A percentile compares a stretch with the other conserved stretches of the same genome.
Conservation (phyloP, 1,140 invertebrate species). For the Aricia agestis region DNA sequence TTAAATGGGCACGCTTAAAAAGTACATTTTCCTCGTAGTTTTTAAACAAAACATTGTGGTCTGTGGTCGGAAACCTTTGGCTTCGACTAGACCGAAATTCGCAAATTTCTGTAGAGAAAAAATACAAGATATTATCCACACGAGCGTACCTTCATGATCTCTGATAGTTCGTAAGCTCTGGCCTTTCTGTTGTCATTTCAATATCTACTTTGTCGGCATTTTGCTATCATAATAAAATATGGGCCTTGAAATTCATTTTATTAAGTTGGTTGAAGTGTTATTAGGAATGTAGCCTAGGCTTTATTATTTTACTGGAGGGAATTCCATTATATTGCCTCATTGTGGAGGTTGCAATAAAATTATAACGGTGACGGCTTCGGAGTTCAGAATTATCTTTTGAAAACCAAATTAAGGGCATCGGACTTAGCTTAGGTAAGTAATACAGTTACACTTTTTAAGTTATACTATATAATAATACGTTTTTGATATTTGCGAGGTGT, state of each 20-base stretch:
- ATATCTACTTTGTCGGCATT: not conserved
- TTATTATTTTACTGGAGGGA: not conserved
- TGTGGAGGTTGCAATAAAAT: not conserved
- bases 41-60: not conserved
- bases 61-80: not conserved
- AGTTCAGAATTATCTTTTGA: too few relatives aligned
- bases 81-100: not conserved
- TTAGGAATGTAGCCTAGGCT: not conserved
- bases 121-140: not conserved
- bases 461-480: too few relatives aligned
- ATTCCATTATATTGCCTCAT: not conserved
- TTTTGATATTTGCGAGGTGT: too few relatives aligned
- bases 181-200: not conserved
- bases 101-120: not conserved
- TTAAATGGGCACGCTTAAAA: not conserved
- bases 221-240: slow-evolving; percentile 1
- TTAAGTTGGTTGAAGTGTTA: not conserved
- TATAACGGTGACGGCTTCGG: not conserved
- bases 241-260: not conserved
- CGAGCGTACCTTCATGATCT: not conserved
- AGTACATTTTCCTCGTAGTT: not conserved
- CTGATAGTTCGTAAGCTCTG: not conserved
- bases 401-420: too few relatives aligned
- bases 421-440: too few relatives aligned
- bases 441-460: too few relatives aligned